Base-by-base conservation (phyloP, 2,113 vertebrate genomes). In the Neolamprologus ventralis region DNA sequence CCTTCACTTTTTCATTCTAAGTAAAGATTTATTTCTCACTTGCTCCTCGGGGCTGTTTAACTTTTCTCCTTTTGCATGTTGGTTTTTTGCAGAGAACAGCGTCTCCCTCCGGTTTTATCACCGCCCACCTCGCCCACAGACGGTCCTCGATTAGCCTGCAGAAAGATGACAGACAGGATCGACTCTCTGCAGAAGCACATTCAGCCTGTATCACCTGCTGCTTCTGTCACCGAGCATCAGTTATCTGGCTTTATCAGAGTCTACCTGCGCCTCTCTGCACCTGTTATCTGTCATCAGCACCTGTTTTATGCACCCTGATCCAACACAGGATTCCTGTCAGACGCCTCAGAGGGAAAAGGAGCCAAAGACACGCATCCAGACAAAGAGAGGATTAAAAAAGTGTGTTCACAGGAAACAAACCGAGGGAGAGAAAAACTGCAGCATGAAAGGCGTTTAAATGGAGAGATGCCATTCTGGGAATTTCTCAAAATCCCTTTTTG, bases 281-380 rank as follows among this genome's bases (percentile, higher is more conserved):
- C 86, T 55, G 86, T 17, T 83, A n/a, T 84, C 89, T 81, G 89
- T 78, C 86, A 90, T 47, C 86, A 21, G 4, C 80, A 86, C 45
- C 83, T 81, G 86, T 42, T 85, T 35, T 5, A 9, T 2, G 19
- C 53, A 19, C 6, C 17, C 7, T 7, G 12, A 51, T 40, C 82
- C 82, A 58, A 8, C 13, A 14, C 19, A 12, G 78, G 83, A 28
- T 40, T 60, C 78, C 79, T 11, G 87, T 78, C 83, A 82, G 73
- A 55, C 3, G 5, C 0, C 1, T 13, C 14, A 17, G 4, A 28
- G 7, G 60, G 21, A 6, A n/a, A 35, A 16, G 49, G 7, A 14
- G 53, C 9, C 9, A 5, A 28, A 40, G 17, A 5, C 9, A 13
- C 0, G 14, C 14, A 12, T 1, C 60, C 3, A 13, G 60, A 1